Conservation (phyloP, 2,797 vertebrate species). For the Ceryle rudis region DNA sequence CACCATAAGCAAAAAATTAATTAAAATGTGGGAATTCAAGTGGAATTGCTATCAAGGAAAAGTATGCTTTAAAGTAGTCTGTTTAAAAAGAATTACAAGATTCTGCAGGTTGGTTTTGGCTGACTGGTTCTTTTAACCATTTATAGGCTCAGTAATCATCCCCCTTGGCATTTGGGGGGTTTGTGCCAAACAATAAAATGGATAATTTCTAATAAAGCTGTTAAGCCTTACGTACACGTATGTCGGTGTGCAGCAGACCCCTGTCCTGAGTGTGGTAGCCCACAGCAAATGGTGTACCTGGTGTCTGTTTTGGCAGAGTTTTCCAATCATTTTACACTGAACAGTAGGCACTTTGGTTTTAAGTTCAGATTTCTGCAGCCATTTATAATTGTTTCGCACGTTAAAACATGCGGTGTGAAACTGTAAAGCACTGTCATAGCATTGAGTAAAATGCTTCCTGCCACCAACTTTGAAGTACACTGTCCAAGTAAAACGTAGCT, state of each 20-base stretch:
- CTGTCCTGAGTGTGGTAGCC: not conserved
- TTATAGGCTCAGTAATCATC: not conserved
- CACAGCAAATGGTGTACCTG: not conserved
- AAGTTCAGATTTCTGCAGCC: not conserved
- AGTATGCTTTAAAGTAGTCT: not conserved
- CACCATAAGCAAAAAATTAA: not conserved
- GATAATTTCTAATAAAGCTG: not conserved
- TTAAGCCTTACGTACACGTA: not conserved
- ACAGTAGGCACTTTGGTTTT: not conserved
- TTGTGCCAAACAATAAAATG: not conserved
- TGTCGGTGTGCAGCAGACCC: not conserved
- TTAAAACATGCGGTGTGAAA: not conserved
- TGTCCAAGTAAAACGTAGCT: not conserved
- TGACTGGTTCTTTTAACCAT: not conserved
- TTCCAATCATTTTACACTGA: not conserved
- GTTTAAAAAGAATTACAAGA: not conserved
- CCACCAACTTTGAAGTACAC: not conserved
- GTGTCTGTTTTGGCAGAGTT: not conserved
- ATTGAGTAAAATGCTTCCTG: conserved; percentile 40
- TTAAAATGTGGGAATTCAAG: not conserved
- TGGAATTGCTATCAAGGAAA: not conserved
- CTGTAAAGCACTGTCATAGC: not conserved
- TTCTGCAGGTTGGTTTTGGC: not conserved
- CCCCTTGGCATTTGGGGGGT: not conserved
- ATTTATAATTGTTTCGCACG: not conserved